Conservation (phyloP, 1,140 invertebrate species). For the Tetramorium simillimum region DNA sequence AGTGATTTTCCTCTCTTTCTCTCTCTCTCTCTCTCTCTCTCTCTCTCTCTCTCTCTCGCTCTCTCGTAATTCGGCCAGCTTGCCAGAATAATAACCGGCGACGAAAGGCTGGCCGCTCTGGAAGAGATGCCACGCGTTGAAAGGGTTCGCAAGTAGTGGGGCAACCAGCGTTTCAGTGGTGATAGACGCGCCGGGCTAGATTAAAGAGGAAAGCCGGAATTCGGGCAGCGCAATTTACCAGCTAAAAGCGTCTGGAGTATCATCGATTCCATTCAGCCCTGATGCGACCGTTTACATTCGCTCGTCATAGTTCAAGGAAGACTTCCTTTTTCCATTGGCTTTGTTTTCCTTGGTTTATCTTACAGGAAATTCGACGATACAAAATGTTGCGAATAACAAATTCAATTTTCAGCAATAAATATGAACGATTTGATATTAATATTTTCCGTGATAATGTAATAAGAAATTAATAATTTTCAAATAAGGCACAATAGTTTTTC, state of each 20-base stretch:
- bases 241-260: slow-evolving; percentile 44
- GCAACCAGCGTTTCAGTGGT: neutral
- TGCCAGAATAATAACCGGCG: slow-evolving; percentile 22
- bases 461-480: neutral
- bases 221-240: slow-evolving; percentile 33
- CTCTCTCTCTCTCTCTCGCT: no score
- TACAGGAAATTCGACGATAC: neutral
- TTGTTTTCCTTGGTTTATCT: neutral
- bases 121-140: neutral
- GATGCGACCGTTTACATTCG: slow-evolving; percentile 55
- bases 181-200: slow-evolving; percentile 21
- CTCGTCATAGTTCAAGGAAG: neutral
- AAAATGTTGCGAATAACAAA: neutral
- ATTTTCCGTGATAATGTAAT: neutral
- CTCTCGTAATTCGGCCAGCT: slow-evolving; percentile 12
- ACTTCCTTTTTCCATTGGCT: neutral
- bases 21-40: no score
- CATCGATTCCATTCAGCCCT: slow-evolving; percentile 41
- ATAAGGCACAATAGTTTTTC: neutral
- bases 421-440: neutral
- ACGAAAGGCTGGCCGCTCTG: neutral
- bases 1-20: no score
- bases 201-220: slow-evolving; percentile 43
- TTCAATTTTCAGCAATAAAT: neutral
- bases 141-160: slow-evolving; percentile 10